Base-by-base conservation (phyloP, 2,888 invertebrate species). In the Branchellion lobata region DNA sequence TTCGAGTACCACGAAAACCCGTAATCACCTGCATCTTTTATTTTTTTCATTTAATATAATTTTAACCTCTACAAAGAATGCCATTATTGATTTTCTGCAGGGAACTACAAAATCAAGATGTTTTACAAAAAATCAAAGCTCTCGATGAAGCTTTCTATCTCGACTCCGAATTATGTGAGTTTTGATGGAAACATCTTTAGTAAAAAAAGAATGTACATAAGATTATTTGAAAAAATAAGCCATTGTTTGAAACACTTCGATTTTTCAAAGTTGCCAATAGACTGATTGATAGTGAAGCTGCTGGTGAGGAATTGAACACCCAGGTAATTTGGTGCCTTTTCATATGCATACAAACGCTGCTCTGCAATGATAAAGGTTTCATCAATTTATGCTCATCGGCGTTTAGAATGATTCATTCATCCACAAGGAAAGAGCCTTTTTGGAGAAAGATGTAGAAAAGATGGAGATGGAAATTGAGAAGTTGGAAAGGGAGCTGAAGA, bases 381-480 rank as follows among this genome's bases (percentile, higher is more conserved):
- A n/a, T n/a, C n/a, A n/a, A n/a, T n/a, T n/a, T n/a, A n/a, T n/a
- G n/a, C n/a, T n/a, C n/a, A n/a, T n/a, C n/a, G n/a, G n/a, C n/a
- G n/a, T n/a, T n/a, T n/a, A n/a, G n/a, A n/a, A n/a, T n/a, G n/a
- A n/a, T n/a, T 40, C 40, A 8, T 8, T 40, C 40, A 40, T 8
- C 14, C 40, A 8, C 14, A 57, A 57, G 61, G 61, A 57, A n/a
- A 18, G 24, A 57, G 61, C 61, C 24, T 57, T 57, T n/a, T 57
- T 57, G 24, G 5, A 57, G 21, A 57, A 57, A n/a, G 61, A 57
- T 57, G 61, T 57, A 18, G 61, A 57, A 57, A 57, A 57, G 61
- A 57, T 57, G 61, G 61, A 57, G 61, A 24, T 57, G 3, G 61
- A 57, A n/a, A 57, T 57, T n/a, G 61, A 57, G 24, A 57, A 57